Percentiles rank a stretch among this genome's conserved stretches.
Conservation (phyloP, 2,888 invertebrate genomes). For the Ochropleura leucogaster region DNA sequence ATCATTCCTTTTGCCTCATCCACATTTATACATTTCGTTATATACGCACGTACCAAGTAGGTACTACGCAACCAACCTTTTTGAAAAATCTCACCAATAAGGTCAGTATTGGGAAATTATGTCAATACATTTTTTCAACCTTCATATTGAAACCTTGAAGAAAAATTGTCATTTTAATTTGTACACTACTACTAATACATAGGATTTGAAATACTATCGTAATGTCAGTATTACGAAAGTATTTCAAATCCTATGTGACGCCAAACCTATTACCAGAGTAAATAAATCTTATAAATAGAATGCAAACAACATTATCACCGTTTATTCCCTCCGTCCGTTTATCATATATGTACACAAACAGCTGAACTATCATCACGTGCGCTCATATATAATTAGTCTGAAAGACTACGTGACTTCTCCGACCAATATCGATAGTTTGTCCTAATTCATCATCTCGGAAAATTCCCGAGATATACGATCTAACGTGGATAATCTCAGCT, state of each 20-base stretch:
- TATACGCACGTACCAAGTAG: no score
- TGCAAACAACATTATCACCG: constrained; percentile 20
- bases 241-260: neutral
- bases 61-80: no score
- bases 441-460: constrained; percentile 31
- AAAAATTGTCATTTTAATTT: no score
- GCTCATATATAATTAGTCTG: constrained; percentile 47
- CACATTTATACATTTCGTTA: no score
- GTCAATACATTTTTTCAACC: neutral
- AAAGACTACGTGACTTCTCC: constrained; percentile 41
- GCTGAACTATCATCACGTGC: constrained; percentile 26
- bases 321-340: constrained; percentile 2
- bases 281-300: constrained; percentile 17
- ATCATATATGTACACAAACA: constrained; percentile 14
- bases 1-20: no score
- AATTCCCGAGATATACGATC: constrained; percentile 19
- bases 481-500: constrained; percentile 50
- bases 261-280: neutral
- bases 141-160: no score
- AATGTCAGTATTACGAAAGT: no score
- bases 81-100: no score
- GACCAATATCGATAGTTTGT: constrained; percentile 49
- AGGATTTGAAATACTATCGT: no score
- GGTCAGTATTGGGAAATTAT: neutral
- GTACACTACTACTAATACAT: no score